Conservation (phyloP, 2,797 vertebrate genomes). For the Hoplostethus mediterraneus region DNA sequence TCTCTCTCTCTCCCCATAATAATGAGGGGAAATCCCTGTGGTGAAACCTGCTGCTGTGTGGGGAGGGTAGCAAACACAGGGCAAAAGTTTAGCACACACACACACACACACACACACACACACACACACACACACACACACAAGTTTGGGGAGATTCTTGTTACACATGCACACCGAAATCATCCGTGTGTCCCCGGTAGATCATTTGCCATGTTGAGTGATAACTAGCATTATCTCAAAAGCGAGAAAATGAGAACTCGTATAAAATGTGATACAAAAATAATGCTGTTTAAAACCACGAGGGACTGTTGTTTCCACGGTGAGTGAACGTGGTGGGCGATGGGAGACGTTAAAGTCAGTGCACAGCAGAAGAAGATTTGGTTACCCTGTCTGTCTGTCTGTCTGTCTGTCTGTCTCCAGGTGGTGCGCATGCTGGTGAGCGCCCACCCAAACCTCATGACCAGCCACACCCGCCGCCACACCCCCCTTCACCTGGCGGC, state of each 20-base stretch:
- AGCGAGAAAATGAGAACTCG: too few species aligned
- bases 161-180: conserved; percentile 11
- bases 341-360: too few species aligned
- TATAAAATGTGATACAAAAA: too few species aligned
- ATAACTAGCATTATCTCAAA: too few species aligned
- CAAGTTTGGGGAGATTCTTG: too few species aligned
- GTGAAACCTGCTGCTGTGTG: conserved; percentile 55
- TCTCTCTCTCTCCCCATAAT: conserved; percentile 57
- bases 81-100: conserved; percentile 61
- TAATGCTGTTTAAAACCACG: too few species aligned
- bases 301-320: too few species aligned
- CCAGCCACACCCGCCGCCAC: conserved; percentile 89
- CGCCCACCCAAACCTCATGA: conserved; percentile 94
- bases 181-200: too few species aligned
- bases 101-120: conserved; percentile 6
- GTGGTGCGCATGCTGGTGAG: conserved; percentile 95
- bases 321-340: too few species aligned
- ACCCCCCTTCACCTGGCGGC: conserved; percentile 95
- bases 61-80: conserved; percentile 59
- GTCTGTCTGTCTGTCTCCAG: conserved; percentile 48
- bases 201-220: too few species aligned
- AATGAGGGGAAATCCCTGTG: conserved; percentile 74
- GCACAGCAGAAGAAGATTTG: too few species aligned
- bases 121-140: background rate
- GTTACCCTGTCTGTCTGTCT: conserved; percentile 10